A percentile compares a stretch with the other conserved stretches of the same genome.
phyloP scores from a whole-genome alignment of 2,113 vertebrate genomes.

The Corythoichthys haematopterus region DNA sequence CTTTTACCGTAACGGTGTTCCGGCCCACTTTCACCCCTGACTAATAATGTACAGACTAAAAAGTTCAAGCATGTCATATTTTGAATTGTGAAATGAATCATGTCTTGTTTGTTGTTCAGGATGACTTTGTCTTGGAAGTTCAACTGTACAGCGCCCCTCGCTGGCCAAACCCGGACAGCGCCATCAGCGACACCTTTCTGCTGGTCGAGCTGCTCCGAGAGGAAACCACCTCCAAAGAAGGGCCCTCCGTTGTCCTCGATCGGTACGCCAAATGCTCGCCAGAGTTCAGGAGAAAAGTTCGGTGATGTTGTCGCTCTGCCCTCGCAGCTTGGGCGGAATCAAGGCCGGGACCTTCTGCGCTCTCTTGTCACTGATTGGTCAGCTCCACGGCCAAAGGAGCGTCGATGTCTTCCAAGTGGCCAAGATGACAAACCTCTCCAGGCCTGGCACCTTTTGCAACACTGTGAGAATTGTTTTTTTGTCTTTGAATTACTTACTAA shows the following conservation, averaged over 20 bases:
- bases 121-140: slow-evolving; percentile 92
- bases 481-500: background rate
- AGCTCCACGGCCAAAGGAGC: slow-evolving; percentile 83
- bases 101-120: slow-evolving; percentile 63
- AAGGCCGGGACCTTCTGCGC: slow-evolving; percentile 91
- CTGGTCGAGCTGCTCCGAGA: slow-evolving; percentile 83
- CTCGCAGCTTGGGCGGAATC: slow-evolving; percentile 81
- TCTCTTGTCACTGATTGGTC: slow-evolving; percentile 80
- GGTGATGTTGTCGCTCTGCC: background rate
- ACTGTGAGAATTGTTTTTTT: slow-evolving; percentile 72
- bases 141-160: slow-evolving; percentile 83
- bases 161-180: slow-evolving; percentile 94
- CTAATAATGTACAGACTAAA: no score
- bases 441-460: slow-evolving; percentile 86
- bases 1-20: no score
- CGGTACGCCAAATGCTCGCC: slow-evolving; percentile 51
- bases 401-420: slow-evolving; percentile 89
- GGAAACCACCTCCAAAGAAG: slow-evolving; percentile 75
- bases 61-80: no score
- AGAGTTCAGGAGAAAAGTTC: no score
- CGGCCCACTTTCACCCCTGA: no score
- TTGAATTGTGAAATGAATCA: background rate
- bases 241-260: slow-evolving; percentile 85
- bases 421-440: slow-evolving; percentile 90
- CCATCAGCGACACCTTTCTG: slow-evolving; percentile 91